Evolutionary conservation across 2,113 vertebrate species (phyloP).

Genomic region (Albula glossodonta): DNA sequence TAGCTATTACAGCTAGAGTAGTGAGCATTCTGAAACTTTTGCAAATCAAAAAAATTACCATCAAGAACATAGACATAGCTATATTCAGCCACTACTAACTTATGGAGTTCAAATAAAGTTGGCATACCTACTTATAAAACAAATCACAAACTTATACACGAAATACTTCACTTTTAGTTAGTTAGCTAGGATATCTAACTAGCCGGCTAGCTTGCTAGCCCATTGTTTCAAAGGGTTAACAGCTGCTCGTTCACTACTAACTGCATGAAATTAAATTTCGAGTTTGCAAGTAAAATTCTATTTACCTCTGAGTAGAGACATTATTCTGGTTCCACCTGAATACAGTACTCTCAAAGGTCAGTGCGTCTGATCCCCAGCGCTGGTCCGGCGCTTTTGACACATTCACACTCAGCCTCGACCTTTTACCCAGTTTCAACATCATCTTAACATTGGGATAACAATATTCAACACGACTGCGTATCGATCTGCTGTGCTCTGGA

Average conservation of each 20-base stretch:
- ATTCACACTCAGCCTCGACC: slow-evolving; percentile 2
- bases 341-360: slow-evolving; percentile 13
- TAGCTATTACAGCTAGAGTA: neutral
- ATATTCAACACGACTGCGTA: neutral
- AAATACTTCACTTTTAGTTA: neutral
- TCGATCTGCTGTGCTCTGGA: neutral
- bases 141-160: too few species aligned
- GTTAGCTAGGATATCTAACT: neutral
- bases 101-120: neutral
- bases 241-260: neutral
- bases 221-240: neutral
- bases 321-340: slow-evolving; percentile 34
- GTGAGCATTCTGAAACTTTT: neutral
- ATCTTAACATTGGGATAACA: neutral
- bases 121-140: neutral
- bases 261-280: neutral
- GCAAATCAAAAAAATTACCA: neutral
- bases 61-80: neutral
- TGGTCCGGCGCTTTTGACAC: neutral
- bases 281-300: neutral
- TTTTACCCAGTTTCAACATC: slow-evolving; percentile 14
- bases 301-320: slow-evolving; percentile 76
- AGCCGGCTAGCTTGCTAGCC: neutral
- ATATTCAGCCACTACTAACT: neutral
- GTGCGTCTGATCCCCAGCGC: neutral